Evolutionary conservation across 1,140 invertebrate species (phyloP).

Genomic region (Metopolophium dirhodum): DNA sequence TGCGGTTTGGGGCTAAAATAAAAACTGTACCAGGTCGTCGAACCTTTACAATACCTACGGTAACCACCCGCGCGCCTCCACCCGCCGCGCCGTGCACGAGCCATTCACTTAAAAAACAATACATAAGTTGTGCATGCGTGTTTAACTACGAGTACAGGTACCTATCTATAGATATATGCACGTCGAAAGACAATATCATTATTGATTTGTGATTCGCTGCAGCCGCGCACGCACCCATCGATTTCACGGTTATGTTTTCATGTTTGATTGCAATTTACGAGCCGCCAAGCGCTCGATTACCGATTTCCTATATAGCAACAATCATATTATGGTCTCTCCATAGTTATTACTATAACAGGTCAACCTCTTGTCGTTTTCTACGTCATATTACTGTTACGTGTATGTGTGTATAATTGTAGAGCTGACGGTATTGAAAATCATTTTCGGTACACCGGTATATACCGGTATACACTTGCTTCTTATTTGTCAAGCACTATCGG

Average conservation of each 20-base stretch:
- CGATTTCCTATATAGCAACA: neutral
- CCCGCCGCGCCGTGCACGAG: neutral
- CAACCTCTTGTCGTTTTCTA: no score
- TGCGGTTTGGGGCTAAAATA: neutral
- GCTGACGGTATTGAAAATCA: no score
- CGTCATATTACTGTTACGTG: no score
- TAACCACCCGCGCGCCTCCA: neutral
- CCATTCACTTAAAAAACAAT: slow-evolving; percentile 3
- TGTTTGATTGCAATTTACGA: neutral
- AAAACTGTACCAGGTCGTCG: slow-evolving; percentile 10
- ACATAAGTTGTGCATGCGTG: neutral
- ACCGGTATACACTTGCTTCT: no score
- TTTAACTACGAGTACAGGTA: neutral
- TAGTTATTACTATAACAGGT: no score
- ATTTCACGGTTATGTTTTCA: neutral
- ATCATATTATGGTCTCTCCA: no score
- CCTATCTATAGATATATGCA: neutral
- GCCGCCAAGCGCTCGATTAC: neutral
- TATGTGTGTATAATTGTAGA: no score
- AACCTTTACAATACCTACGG: neutral
- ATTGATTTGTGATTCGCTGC: slow-evolving; percentile 4
- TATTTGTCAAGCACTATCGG: no score
- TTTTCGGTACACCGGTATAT: no score
- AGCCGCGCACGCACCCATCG: neutral
- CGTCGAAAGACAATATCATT: neutral